These are phyloP conservation scores for Papilio dardanus DNA, from an alignment of 1,140 invertebrate genomes.

Conservation along the genomic window DNA sequence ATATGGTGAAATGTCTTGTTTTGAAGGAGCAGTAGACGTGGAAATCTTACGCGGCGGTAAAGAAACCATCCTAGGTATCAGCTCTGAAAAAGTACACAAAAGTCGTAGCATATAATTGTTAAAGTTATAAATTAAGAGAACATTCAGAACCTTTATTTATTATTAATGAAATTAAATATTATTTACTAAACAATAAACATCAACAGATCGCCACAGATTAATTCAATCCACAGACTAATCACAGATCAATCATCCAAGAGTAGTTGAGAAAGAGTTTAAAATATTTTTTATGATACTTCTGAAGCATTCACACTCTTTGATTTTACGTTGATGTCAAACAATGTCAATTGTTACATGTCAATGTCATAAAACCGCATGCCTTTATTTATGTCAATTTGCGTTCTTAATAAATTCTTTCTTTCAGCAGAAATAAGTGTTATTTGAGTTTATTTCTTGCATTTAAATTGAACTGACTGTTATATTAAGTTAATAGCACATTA, in stretches of 20 bases:
- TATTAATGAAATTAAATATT: neutral
- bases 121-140: neutral
- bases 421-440: neutral
- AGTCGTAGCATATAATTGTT: neutral
- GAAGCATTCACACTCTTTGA: neutral
- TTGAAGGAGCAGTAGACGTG: conserved; percentile 84
- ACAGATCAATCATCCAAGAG: neutral
- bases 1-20: conserved; percentile 88
- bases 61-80: conserved; percentile 57
- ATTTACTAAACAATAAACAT: conserved; percentile 4
- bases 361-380: conserved; percentile 6
- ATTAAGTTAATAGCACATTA: neutral
- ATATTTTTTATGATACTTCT: too few species aligned
- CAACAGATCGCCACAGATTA: neutral
- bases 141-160: neutral
- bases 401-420: neutral
- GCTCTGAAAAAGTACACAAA: conserved; percentile 36
- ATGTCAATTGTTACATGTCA: neutral
- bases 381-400: neutral
- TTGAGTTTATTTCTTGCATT: neutral
- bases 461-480: too few species aligned
- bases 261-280: too few species aligned
- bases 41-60: conserved; percentile 75
- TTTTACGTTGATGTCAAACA: neutral
- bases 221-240: neutral